Evolutionary conservation across 2,113 vertebrate species (phyloP), one percentile per base, ranked within the genome.

Genomic region (Pelmatolapia mariae): DNA sequence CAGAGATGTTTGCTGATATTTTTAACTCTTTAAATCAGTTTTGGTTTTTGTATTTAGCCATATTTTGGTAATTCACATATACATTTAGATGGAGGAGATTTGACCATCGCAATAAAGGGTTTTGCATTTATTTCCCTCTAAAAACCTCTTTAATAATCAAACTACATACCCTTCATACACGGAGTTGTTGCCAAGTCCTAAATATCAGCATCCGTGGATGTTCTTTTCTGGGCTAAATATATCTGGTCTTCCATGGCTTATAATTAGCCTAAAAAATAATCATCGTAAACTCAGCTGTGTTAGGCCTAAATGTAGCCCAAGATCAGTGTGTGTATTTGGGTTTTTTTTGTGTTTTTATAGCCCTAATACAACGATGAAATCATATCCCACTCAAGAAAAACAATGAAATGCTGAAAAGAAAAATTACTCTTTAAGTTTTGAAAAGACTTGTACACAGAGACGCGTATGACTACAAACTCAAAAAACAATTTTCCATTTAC

Each of bases 391-490:
- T 22, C 11, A 24, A 71, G n/a, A 40, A 24, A 68, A 40, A 24
- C 63, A 36, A 0, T n/a, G 33, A 66, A 31, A 33, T 61, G 9
- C 8, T 33, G 29, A 16, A 61, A 61, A 33, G 29, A 33, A 33
- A 61, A 18, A 10, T 33, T 61, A 10, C 57, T 57, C 56, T 57
- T 57, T 59, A 59, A 26, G 24, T 57, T 57, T 57, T 57, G 54
- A 57, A 31, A 61, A 63, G 18, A 63, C 61, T 5, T n/a, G 33
- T 7, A 68, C 33, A 40, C 19, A 38, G 19, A 38, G 33, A 66
- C 61, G 7, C 4, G 0, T 0, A 66, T 8, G 4, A 38, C 19
- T 38, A 3, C 3, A 22, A 38, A 66, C 33, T 38, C 61, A 38
- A n/a, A n/a, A 38, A 66, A 4, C 33, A 66, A 66, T 38, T 66